A percentile compares a stretch with the other conserved stretches of the same genome.
Evolutionary conservation across 1,140 invertebrate genomes (phyloP).

Genomic region (Zaprionus lachaisei): DNA sequence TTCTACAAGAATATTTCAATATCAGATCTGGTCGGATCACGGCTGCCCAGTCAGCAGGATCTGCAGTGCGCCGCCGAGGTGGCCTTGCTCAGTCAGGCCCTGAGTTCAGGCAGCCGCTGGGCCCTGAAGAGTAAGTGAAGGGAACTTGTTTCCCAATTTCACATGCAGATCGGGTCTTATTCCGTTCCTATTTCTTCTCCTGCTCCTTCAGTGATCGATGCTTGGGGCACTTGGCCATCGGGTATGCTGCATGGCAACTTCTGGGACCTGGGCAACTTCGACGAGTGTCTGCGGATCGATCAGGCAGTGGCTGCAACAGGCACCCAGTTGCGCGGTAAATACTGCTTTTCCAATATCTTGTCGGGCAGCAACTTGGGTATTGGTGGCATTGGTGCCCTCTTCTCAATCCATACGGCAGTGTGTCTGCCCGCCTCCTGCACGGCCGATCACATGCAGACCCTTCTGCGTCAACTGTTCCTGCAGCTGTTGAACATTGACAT

Average conservation of each 20-base stretch:
- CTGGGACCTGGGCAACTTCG: constrained; percentile 66
- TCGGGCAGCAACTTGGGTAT: constrained; percentile 16
- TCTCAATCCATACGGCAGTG: constrained; percentile 33
- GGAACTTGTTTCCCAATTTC: not conserved
- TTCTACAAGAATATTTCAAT: constrained; percentile 34
- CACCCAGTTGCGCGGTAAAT: constrained; percentile 48
- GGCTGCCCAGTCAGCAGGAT: constrained; percentile 27
- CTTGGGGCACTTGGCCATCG: constrained; percentile 65
- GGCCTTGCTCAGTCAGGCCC: constrained; percentile 11
- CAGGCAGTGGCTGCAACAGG: not conserved
- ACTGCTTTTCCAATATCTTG: constrained; percentile 49
- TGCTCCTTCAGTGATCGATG: constrained; percentile 55
- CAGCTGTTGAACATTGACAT: constrained; percentile 24
- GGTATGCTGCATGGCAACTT: constrained; percentile 54
- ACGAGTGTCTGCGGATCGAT: constrained; percentile 54
- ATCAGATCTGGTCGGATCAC: constrained; percentile 4
- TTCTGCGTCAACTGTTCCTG: constrained; percentile 41
- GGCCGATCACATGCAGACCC: constrained; percentile 29
- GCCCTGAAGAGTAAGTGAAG: constrained; percentile 51
- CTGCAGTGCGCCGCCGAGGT: constrained; percentile 47
- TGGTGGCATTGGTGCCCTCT: fast-evolving
- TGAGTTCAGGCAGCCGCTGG: constrained; percentile 36
- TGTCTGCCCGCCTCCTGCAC: constrained; percentile 60
- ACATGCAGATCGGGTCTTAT: not conserved
- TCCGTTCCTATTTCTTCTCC: not conserved